phyloP scores from a whole-genome alignment of 2,797 vertebrate species.

The Chrosomus eos region DNA sequence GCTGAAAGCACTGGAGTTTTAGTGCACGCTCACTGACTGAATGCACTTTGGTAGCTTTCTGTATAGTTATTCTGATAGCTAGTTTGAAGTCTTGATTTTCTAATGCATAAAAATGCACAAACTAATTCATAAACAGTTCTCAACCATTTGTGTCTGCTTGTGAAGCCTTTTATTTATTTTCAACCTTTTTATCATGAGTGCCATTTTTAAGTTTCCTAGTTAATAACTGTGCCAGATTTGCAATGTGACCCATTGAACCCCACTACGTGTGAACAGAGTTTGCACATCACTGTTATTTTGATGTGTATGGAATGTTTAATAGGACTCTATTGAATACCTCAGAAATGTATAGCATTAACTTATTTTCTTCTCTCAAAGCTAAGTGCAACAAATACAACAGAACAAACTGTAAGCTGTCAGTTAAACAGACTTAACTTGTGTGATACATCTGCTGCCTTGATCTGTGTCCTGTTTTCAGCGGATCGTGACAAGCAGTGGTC shows the following conservation, averaged over 20 bases:
- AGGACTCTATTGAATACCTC: background rate
- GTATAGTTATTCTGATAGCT: background rate
- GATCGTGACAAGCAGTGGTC: background rate
- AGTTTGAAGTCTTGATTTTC: background rate
- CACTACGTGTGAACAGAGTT: no score
- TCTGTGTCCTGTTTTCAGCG: no score
- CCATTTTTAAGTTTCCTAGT: no score
- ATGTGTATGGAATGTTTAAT: background rate
- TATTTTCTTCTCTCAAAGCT: background rate
- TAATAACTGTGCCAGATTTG: background rate
- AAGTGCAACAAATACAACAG: background rate
- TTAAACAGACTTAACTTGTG: no score
- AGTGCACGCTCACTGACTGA: background rate
- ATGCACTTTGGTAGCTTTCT: background rate
- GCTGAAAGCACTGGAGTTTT: no score
- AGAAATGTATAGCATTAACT: background rate
- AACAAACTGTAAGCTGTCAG: background rate
- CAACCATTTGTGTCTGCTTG: background rate
- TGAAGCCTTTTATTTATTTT: no score
- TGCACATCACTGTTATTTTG: background rate
- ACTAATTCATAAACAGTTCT: no score
- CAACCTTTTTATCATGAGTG: no score
- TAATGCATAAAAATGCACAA: background rate
- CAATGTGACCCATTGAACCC: background rate
- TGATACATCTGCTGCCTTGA: no score